These are phyloP conservation scores for Micrasema minimum DNA, from an alignment of 1,140 invertebrate species.

Conservation along the genomic window DNA sequence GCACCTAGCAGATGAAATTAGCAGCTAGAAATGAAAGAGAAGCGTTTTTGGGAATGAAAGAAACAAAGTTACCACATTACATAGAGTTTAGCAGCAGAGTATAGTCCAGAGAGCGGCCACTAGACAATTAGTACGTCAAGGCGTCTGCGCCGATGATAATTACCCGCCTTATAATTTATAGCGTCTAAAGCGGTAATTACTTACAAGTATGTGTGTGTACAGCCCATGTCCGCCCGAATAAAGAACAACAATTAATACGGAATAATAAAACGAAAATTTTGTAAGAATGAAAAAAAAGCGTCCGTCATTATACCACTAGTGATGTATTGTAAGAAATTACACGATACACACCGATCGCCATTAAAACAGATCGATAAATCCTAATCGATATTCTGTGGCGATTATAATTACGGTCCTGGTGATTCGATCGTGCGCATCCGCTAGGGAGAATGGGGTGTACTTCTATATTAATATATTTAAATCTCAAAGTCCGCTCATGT, in stretches of 20 bases:
- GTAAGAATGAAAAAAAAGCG: slow-evolving; percentile 38
- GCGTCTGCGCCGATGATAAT: slow-evolving; percentile 54
- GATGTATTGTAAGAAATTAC: slow-evolving; percentile 53
- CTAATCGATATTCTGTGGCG: slow-evolving; percentile 35
- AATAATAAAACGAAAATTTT: slow-evolving; percentile 36
- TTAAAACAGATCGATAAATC: slow-evolving; percentile 40
- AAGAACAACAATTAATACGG: slow-evolving; percentile 36
- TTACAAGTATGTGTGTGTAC: slow-evolving; percentile 39
- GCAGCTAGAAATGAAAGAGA: neutral
- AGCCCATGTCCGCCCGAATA: slow-evolving; percentile 32
- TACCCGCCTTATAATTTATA: slow-evolving; percentile 51
- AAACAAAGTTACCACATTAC: neutral
- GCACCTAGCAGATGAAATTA: neutral
- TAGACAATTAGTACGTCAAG: slow-evolving; percentile 53
- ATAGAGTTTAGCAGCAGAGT: too few relatives aligned
- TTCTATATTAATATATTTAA: slow-evolving; percentile 38
- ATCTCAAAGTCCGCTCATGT: slow-evolving; percentile 31
- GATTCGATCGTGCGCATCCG: slow-evolving; percentile 29
- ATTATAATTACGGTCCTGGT: slow-evolving; percentile 33
- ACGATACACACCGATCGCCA: slow-evolving; percentile 46
- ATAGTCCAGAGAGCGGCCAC: neutral
- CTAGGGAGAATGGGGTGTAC: neutral
- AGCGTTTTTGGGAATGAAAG: neutral
- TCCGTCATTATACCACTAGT: slow-evolving; percentile 45
- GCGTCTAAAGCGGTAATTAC: slow-evolving; percentile 51